A percentile compares a stretch with the other conserved stretches of the same genome.
Evolutionary conservation across 2,888 invertebrate species (phyloP).

Genomic region (Nudaria mundana): DNA sequence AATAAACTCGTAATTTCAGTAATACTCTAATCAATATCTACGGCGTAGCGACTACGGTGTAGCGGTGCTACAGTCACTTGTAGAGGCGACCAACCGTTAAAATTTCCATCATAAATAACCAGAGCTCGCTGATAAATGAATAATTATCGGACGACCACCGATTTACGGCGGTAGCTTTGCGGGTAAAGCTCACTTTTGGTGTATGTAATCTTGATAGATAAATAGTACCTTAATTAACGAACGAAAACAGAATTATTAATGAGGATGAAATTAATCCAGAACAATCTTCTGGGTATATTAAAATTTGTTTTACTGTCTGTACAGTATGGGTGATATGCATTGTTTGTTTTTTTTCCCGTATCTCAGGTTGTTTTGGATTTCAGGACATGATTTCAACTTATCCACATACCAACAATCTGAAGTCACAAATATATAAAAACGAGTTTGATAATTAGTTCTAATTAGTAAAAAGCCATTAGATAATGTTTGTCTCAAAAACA

Average conservation of each 20-base stretch:
- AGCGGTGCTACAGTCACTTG: constrained; percentile 35
- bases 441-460: too few species aligned
- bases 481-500: constrained; percentile 41
- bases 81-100: constrained; percentile 48
- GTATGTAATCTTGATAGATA: constrained; percentile 23
- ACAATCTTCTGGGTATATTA: not conserved
- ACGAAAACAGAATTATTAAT: constrained; percentile 5
- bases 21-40: constrained; percentile 27
- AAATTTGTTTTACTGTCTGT: not conserved
- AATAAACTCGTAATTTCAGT: constrained; percentile 20
- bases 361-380: too few species aligned
- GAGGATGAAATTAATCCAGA: not conserved
- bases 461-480: too few species aligned
- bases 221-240: constrained; percentile 13
- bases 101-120: constrained; percentile 49
- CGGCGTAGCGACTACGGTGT: constrained; percentile 32
- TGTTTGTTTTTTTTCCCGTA: too few species aligned
- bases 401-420: too few species aligned
- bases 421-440: too few species aligned
- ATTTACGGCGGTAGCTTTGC: constrained; percentile 38
- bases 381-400: too few species aligned
- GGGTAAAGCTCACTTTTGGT: constrained; percentile 19
- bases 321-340: too few species aligned
- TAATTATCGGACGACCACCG: constrained; percentile 63
- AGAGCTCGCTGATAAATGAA: constrained; percentile 58